Evolutionary conservation across 2,888 invertebrate genomes (phyloP).

Genomic region (Lepetodrilus schrolli): DNA sequence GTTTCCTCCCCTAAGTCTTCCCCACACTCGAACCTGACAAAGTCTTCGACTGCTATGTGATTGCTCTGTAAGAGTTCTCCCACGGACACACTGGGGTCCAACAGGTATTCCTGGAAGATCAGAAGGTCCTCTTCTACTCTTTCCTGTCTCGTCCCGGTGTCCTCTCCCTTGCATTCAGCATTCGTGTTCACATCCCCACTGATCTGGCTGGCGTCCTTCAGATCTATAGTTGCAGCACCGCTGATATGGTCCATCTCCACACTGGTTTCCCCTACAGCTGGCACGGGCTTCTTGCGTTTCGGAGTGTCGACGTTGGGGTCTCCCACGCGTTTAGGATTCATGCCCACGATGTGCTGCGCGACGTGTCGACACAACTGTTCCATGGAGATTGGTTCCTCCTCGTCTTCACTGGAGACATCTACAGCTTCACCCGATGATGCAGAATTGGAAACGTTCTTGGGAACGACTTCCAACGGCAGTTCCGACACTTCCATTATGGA

Average conservation of each 20-base stretch:
- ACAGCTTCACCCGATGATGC: neutral
- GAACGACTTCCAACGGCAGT: slow-evolving; percentile 60
- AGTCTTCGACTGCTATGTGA: slow-evolving; percentile 82
- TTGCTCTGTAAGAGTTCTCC: slow-evolving; percentile 82
- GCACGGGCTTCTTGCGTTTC: neutral
- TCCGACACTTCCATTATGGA: slow-evolving; percentile 84
- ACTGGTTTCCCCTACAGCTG: no score
- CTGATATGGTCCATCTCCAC: neutral
- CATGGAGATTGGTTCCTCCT: slow-evolving; percentile 33
- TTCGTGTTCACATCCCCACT: slow-evolving; percentile 14
- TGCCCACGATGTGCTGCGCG: slow-evolving; percentile 91
- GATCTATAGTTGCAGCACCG: neutral
- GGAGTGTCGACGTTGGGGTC: slow-evolving; percentile 30
- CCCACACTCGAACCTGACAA: slow-evolving; percentile 91
- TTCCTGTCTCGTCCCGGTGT: neutral
- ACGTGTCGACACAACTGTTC: slow-evolving; percentile 82
- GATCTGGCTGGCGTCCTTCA: neutral
- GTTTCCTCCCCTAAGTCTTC: slow-evolving; percentile 74
- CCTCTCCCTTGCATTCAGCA: slow-evolving; percentile 20
- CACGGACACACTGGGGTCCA: slow-evolving; percentile 85
- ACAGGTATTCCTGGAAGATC: slow-evolving; percentile 89
- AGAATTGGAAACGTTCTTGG: neutral
- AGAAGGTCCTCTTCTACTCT: slow-evolving; percentile 81
- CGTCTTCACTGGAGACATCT: slow-evolving; percentile 26
- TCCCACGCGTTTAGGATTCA: slow-evolving; percentile 70